These are phyloP conservation scores for Stenopsyche tienmushanensis DNA, from an alignment of 1,140 invertebrate species.

Conservation along the genomic window DNA sequence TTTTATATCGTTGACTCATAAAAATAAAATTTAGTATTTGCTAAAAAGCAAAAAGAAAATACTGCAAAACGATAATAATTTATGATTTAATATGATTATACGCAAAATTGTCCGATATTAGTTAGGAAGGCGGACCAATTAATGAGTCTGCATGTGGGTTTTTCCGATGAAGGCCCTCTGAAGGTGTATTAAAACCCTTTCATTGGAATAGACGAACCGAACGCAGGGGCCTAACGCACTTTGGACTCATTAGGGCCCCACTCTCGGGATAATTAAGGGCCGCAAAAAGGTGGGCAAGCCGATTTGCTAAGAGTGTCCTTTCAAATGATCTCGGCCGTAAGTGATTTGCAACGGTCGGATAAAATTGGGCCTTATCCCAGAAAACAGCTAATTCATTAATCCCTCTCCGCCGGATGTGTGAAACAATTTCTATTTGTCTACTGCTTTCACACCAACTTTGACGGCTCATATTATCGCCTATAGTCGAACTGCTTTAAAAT, in stretches of 20 bases:
- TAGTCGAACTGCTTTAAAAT: not conserved
- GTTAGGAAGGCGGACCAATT: not conserved
- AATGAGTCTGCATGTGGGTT: not conserved
- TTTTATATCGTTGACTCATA: too few relatives aligned
- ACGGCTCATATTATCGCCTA: not conserved
- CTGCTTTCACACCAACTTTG: not conserved
- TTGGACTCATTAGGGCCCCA: not conserved
- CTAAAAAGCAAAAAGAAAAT: too few relatives aligned
- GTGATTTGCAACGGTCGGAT: conserved; percentile 22
- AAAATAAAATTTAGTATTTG: too few relatives aligned
- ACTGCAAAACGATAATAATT: too few relatives aligned
- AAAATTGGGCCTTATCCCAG: conserved; percentile 7
- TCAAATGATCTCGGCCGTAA: conserved; percentile 21
- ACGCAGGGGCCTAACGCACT: not conserved
- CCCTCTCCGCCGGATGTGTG: too few relatives aligned
- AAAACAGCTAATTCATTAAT: not conserved
- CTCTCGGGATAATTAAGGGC: conserved; percentile 21
- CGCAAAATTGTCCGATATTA: too few relatives aligned
- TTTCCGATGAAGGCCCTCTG: not conserved
- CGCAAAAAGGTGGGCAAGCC: conserved; percentile 15
- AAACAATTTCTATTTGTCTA: not conserved
- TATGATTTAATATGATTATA: too few relatives aligned
- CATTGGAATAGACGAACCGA: too few relatives aligned
- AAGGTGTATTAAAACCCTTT: not conserved
- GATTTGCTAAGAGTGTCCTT: conserved; percentile 28